A percentile compares a stretch with the other conserved stretches of the same genome.
phyloP scores from a whole-genome alignment of 1,140 invertebrate species.

The Drosophila auraria region DNA sequence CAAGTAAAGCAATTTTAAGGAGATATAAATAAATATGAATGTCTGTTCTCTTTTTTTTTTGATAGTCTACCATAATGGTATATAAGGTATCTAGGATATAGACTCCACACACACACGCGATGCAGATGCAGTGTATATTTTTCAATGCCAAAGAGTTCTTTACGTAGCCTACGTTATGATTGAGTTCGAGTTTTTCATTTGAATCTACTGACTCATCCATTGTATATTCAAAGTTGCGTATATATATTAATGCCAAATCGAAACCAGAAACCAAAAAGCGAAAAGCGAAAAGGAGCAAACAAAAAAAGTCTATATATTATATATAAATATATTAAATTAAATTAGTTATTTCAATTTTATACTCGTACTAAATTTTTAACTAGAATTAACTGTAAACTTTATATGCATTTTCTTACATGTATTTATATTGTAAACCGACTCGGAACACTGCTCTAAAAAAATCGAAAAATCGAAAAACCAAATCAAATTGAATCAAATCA shows the following conservation, averaged over 20 bases:
- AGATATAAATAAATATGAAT: conserved; percentile 33
- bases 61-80: conserved; percentile 58
- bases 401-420: conserved; percentile 79
- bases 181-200: conserved; percentile 30
- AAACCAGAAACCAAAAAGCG: conserved; percentile 12
- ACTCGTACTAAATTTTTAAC: conserved; percentile 79
- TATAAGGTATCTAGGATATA: conserved; percentile 57
- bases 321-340: conserved; percentile 52
- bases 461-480: not conserved
- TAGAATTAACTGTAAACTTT: conserved; percentile 79
- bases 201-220: conserved; percentile 44
- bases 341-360: conserved; percentile 82
- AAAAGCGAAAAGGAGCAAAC: not conserved
- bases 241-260: conserved; percentile 38
- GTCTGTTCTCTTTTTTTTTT: conserved; percentile 53
- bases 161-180: conserved; percentile 68
- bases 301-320: conserved; percentile 13
- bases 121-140: conserved; percentile 52
- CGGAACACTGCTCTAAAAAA: conserved; percentile 58
- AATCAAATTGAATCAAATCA: conserved; percentile 28
- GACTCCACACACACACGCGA: conserved; percentile 9
- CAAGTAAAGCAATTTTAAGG: conserved; percentile 46
- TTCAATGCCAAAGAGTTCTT: conserved; percentile 77
- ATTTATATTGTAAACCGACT: conserved; percentile 68
- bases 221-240: conserved; percentile 52